Percentiles rank a stretch among this genome's conserved stretches.
These are phyloP conservation scores for Thunnus maccoyii DNA, from an alignment of 2,113 vertebrate species.

Conservation along the genomic window DNA sequence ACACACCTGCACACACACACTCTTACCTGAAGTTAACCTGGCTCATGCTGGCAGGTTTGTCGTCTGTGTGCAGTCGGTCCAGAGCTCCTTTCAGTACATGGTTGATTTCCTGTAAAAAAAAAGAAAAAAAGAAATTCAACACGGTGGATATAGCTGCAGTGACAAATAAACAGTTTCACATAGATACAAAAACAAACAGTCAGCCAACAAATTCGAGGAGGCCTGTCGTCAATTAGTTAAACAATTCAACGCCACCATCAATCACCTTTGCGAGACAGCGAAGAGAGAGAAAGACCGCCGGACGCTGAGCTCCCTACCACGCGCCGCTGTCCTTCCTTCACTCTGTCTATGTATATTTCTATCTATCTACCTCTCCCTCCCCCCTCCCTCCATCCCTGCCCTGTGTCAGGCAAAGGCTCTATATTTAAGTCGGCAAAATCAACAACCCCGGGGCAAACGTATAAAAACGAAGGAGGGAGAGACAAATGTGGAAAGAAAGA, in stretches of 20 bases:
- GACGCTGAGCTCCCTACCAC: constrained; percentile 25
- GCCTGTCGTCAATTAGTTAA: constrained; percentile 50
- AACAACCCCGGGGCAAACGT: constrained; percentile 46
- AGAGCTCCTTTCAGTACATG: constrained; percentile 60
- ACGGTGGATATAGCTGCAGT: background rate
- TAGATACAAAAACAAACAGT: constrained; percentile 1
- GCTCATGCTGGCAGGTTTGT: constrained; percentile 64
- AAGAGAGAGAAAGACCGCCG: constrained; percentile 26
- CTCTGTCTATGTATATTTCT: constrained; percentile 45
- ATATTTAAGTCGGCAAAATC: constrained; percentile 64
- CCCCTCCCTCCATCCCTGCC: constrained; percentile 42
- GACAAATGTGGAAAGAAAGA: background rate
- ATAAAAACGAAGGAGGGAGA: constrained; percentile 18
- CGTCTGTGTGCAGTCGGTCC: constrained; percentile 53
- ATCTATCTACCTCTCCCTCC: constrained; percentile 50
- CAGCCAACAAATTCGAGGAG: constrained; percentile 2
- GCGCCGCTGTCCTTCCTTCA: constrained; percentile 39
- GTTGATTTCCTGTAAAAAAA: constrained; percentile 59
- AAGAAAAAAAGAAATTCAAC: background rate
- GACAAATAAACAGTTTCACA: constrained; percentile 2
- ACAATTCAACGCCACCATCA: constrained; percentile 48
- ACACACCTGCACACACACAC: background rate
- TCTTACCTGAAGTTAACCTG: constrained; percentile 65
- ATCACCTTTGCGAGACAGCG: constrained; percentile 63
- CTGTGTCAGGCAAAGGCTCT: constrained; percentile 56